phyloP scores from a whole-genome alignment of 2,888 invertebrate species.

The Pandemis cinnamomeana region DNA sequence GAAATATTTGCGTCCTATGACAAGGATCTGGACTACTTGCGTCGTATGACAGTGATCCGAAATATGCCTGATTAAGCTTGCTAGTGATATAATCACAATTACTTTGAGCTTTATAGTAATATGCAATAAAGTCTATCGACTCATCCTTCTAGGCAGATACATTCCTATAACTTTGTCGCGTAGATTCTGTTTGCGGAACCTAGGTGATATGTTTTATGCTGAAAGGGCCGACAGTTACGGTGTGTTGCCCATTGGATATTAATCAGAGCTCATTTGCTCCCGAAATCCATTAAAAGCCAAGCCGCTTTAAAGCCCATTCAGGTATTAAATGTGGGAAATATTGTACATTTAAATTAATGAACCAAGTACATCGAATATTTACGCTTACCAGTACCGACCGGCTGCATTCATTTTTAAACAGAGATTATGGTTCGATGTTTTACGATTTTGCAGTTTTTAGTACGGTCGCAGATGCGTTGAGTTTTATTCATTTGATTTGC shows the following conservation, averaged over 20 bases:
- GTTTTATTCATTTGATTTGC: slow-evolving; percentile 36
- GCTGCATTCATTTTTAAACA: slow-evolving; percentile 52
- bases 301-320: slow-evolving; percentile 38
- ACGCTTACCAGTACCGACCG: slow-evolving; percentile 49
- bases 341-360: slow-evolving; percentile 61
- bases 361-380: slow-evolving; percentile 54
- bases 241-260: slow-evolving; percentile 59
- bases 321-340: slow-evolving; percentile 49
- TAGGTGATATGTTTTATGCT: no score
- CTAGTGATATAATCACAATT: no score
- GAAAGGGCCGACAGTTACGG: no score
- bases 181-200: no score
- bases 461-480: slow-evolving; percentile 43
- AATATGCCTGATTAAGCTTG: no score
- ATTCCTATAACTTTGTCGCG: no score
- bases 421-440: slow-evolving; percentile 45
- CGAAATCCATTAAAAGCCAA: slow-evolving; percentile 52
- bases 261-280: slow-evolving; percentile 59
- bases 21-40: no score
- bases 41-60: no score
- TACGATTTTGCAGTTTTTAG: slow-evolving; percentile 46
- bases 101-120: no score
- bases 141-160: no score
- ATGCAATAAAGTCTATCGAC: no score
- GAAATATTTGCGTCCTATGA: no score